Conservation (phyloP, 2,888 invertebrate genomes). For the Epinotia bilunana region DNA sequence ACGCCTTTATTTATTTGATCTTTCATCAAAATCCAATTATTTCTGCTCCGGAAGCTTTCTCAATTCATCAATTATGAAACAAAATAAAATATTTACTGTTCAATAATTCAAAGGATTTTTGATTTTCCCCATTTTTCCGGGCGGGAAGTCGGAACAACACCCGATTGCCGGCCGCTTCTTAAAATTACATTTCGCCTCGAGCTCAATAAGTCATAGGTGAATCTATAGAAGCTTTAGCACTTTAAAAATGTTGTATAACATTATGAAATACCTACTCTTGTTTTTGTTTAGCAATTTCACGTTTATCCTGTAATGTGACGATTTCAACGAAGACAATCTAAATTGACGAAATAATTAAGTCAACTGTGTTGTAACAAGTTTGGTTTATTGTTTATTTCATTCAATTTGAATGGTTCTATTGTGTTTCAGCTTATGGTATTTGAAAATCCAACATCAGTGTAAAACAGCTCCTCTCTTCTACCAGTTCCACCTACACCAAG, state of each 20-base stretch:
- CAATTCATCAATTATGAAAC: constrained; percentile 41
- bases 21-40: constrained; percentile 47
- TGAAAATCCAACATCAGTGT: neutral
- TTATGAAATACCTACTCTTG: too few relatives aligned
- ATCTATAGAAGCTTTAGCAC: constrained; percentile 37
- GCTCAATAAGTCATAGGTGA: constrained; percentile 53
- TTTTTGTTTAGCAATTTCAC: too few relatives aligned
- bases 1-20: neutral
- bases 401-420: neutral
- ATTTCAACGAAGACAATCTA: too few relatives aligned
- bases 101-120: constrained; percentile 36
- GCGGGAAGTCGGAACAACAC: constrained; percentile 50
- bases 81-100: constrained; percentile 42
- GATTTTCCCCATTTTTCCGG: constrained; percentile 44
- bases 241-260: neutral
- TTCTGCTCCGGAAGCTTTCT: constrained; percentile 9
- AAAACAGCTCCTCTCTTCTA: neutral
- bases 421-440: neutral
- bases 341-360: too few relatives aligned
- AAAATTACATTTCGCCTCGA: constrained; percentile 71
- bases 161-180: constrained; percentile 65
- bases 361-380: too few relatives aligned
- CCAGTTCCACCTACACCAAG: neutral
- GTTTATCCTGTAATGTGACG: too few relatives aligned
- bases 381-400: neutral